Conservation (phyloP, 2,113 vertebrate species). For the Oncorhynchus gorbuscha region DNA sequence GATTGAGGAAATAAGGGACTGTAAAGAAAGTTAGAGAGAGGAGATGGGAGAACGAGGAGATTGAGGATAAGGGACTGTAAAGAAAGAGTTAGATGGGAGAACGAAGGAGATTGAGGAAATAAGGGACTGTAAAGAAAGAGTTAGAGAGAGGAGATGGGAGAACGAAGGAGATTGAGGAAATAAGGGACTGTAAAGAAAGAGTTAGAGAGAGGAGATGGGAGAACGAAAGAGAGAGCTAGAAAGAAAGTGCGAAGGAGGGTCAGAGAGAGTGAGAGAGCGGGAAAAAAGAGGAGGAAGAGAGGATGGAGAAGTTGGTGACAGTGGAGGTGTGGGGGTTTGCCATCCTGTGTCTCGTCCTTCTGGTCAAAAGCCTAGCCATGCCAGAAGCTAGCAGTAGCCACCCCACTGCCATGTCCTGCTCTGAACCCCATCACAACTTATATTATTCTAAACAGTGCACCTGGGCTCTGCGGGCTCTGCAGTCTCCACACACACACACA, state of each 20-base stretch:
- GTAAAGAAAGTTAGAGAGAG: neutral
- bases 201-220: neutral
- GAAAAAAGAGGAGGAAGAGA: neutral
- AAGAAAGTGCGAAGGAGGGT: neutral
- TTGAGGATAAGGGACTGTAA: neutral
- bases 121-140: neutral
- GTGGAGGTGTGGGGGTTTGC: neutral
- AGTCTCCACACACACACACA: neutral
- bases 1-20: neutral
- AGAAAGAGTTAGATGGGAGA: neutral
- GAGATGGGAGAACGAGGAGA: neutral
- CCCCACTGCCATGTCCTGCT: too few species aligned
- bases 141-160: neutral
- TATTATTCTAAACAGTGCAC: neutral
- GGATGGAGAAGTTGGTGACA: too few species aligned
- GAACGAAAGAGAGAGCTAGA: neutral
- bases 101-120: neutral
- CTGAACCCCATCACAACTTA: neutral
- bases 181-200: neutral
- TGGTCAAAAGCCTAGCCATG: neutral
- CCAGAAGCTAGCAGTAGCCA: too few species aligned
- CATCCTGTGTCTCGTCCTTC: conserved; percentile 19
- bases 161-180: neutral
- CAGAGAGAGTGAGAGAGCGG: neutral
- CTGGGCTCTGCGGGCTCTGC: neutral